Base-by-base conservation (phyloP, 1,140 invertebrate genomes). In the Bilobella aurantiaca region DNA sequence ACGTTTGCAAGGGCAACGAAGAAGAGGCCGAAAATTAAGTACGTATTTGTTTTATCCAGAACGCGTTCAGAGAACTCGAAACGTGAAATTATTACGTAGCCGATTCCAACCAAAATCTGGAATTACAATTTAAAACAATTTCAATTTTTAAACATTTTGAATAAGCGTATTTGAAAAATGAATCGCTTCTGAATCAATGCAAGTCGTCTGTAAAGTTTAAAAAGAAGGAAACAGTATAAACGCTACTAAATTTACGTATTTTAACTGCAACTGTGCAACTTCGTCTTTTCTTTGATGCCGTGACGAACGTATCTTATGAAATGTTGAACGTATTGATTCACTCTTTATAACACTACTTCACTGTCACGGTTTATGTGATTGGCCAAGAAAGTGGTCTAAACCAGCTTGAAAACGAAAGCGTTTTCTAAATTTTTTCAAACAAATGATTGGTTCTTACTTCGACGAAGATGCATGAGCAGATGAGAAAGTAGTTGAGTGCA, bases 11-110 rank as follows among this genome's bases (percentile, higher is more conserved):
- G 42, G 0, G 69, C 69, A n/a, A 73, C 67, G 23, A 68, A 23
- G 47, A 73, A 70, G 0, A 73, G 60, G 16, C 68, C 71, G 59
- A 70, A 68, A 31, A 73, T 73, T 28, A 73, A 57, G 47, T 67
- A 70, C 58, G 64, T 70, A 57, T 70, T 64, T 2, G 65, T 37
- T 58, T 62, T 64, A 21, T 73, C 71, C 21, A 58, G 12, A 23
- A 34, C 46, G n/a, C 0, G 29, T 37, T 68, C 65, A 3, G 27
- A 16, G 31, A 67, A 68, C 18, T 46, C 21, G 31, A 68, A 70
- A 47, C 71, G 31, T 1, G 71, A 64, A 3, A 73, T 32, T 2
- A 73, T 28, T 2, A 73, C 66, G 30, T 66, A 73, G 12, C 68
- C 71, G 25, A 70, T 61, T 37, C 71, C 71, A 29, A 66, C 71